These are phyloP conservation scores for Bugulina stolonifera DNA, from an alignment of 2,888 invertebrate species.

Conservation along the genomic window DNA sequence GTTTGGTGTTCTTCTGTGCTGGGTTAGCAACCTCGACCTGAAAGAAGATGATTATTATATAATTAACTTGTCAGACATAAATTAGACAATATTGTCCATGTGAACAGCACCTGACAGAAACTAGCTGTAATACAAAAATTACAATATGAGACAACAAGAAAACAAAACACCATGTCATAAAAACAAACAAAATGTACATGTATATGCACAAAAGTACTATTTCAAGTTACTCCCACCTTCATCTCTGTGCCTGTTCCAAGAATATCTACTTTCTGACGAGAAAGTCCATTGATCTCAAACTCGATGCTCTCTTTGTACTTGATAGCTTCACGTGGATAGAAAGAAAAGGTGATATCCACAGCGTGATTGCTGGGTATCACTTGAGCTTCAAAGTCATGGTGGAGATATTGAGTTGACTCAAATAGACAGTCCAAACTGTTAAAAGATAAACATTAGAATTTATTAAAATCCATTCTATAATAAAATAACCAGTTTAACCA, in stretches of 20 bases:
- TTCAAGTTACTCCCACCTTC: constrained; percentile 41
- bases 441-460: constrained; percentile 24
- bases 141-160: no score
- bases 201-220: no score
- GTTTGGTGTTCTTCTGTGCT: constrained; percentile 46
- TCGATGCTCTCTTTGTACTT: constrained; percentile 47
- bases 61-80: no score
- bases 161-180: no score
- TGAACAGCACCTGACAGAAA: no score
- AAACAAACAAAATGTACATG: no score
- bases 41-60: no score
- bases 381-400: constrained; percentile 48
- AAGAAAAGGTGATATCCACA: constrained; percentile 44
- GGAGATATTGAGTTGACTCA: constrained; percentile 39
- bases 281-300: constrained; percentile 53
- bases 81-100: no score
- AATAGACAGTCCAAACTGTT: constrained; percentile 50
- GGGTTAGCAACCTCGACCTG: constrained; percentile 51
- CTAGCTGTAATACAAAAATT: no score
- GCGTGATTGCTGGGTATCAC: constrained; percentile 42
- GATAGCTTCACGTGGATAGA: constrained; percentile 45
- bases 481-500: not conserved
- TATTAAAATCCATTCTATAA: not conserved
- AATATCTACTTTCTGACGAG: constrained; percentile 45
- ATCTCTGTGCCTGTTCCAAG: constrained; percentile 49